phyloP scores from a whole-genome alignment of 2,888 invertebrate species.

The Drosophila nigritarsus region DNA sequence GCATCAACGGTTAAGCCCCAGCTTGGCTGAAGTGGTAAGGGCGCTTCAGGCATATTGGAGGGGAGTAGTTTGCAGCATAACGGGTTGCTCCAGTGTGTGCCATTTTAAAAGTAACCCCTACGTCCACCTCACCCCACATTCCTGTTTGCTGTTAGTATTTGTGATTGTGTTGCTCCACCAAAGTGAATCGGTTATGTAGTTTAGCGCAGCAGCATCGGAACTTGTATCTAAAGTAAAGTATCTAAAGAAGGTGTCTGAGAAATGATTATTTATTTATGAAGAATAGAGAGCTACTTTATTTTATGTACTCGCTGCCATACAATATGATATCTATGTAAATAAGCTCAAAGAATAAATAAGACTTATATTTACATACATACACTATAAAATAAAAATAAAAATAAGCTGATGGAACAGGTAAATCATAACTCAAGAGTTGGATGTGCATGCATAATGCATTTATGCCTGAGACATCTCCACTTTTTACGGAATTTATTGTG shows the following conservation, averaged over 20 bases:
- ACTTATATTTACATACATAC: slow-evolving; percentile 6
- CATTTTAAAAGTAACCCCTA: slow-evolving; percentile 21
- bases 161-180: slow-evolving; percentile 13
- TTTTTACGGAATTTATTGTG: not conserved
- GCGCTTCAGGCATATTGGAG: slow-evolving; percentile 1
- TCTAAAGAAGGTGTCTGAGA: slow-evolving; percentile 27
- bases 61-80: not conserved
- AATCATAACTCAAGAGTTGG: slow-evolving; percentile 29
- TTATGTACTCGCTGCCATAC: slow-evolving; percentile 11
- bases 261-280: slow-evolving; percentile 51
- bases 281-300: slow-evolving; percentile 12
- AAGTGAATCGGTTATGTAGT: slow-evolving; percentile 43
- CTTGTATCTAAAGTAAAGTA: slow-evolving; percentile 13
- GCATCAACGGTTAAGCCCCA: slow-evolving; percentile 71
- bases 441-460: not conserved
- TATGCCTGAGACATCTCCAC: not conserved
- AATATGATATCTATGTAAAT: slow-evolving; percentile 14
- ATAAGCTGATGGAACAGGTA: slow-evolving; percentile 15
- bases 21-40: slow-evolving; percentile 3
- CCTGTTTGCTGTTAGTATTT: not conserved
- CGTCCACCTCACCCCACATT: not conserved
- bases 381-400: not conserved
- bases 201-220: slow-evolving; percentile 24
- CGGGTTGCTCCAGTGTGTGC: slow-evolving; percentile 14
- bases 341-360: slow-evolving; percentile 12